Evolutionary conservation across 2,888 invertebrate genomes (phyloP).

Genomic region (Anarsia innoxiella): DNA sequence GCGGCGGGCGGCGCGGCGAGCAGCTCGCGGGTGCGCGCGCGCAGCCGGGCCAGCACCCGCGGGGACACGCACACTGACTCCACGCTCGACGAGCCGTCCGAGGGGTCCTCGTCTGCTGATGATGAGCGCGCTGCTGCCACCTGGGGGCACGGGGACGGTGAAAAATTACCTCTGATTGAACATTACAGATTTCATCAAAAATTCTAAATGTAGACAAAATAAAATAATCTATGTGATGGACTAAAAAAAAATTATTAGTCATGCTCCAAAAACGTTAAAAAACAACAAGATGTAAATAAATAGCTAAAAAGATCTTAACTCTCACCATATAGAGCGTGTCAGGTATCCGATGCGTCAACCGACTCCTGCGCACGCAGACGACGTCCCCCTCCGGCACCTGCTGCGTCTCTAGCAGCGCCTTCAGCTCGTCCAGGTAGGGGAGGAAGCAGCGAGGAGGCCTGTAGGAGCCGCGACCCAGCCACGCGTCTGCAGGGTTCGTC

Average conservation of each 20-base stretch:
- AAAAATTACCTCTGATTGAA: too few species aligned
- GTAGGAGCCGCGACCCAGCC: conserved; percentile 86
- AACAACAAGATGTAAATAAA: too few species aligned
- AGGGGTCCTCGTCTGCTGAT: conserved; percentile 12
- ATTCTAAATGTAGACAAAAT: neutral
- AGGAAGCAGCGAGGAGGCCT: conserved; percentile 93
- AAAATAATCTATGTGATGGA: neutral
- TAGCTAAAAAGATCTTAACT: too few species aligned
- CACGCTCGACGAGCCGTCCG: conserved; percentile 17
- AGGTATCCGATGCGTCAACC: conserved; percentile 89
- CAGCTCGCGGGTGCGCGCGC: conserved; percentile 89
- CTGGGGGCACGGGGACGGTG: too few species aligned
- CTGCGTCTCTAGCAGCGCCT: conserved; percentile 55
- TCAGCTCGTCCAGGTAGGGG: conserved; percentile 96
- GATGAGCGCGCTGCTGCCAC: conserved; percentile 31
- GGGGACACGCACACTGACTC: conserved; percentile 76
- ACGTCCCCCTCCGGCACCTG: conserved; percentile 82
- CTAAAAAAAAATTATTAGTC: neutral
- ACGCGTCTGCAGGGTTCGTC: conserved; percentile 85
- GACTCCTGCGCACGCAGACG: conserved; percentile 80
- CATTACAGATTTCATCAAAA: too few species aligned
- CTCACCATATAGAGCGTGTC: conserved; percentile 94
- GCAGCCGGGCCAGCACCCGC: conserved; percentile 84
- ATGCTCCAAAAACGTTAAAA: neutral
- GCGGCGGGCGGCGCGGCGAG: conserved; percentile 83